Evolutionary conservation across 2,113 vertebrate genomes (phyloP).

Genomic region (Gymnogyps californianus): DNA sequence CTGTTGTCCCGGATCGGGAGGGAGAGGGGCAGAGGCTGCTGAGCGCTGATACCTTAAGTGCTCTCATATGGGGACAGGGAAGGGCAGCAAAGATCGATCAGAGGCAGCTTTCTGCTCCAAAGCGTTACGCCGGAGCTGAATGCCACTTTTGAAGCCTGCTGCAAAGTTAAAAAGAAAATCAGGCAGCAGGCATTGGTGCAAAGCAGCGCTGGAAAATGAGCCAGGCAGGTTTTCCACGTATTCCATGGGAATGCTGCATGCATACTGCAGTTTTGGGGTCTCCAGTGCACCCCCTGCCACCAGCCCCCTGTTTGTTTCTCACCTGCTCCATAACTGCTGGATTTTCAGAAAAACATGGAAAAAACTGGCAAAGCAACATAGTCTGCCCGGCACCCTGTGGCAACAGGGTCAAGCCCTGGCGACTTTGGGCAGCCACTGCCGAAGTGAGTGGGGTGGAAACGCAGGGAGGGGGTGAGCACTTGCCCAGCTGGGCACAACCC

Average conservation of each 20-base stretch:
- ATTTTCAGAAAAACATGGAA: not conserved
- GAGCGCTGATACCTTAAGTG: not conserved
- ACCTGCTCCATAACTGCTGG: not conserved
- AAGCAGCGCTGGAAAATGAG: not conserved
- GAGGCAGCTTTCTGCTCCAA: not conserved
- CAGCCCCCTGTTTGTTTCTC: not conserved
- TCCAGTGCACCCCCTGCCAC: not conserved
- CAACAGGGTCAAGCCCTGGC: not conserved
- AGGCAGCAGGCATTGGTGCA: not conserved
- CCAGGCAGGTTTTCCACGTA: not conserved
- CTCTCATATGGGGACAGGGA: not conserved
- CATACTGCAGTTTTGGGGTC: not conserved
- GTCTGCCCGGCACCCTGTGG: not conserved
- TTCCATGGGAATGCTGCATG: not conserved
- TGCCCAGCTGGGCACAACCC: not conserved
- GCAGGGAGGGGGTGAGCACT: rapidly evolving
- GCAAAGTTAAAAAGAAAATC: not conserved
- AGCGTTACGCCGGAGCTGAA: not conserved
- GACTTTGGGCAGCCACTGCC: not conserved
- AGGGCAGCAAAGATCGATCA: not conserved
- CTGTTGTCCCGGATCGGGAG: not conserved
- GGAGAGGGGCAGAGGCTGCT: not conserved
- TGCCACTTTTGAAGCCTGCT: not conserved
- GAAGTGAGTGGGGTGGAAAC: rapidly evolving
- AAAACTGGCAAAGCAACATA: not conserved